Base-by-base conservation (phyloP, 2,113 vertebrate genomes). In the Tetraodon nigroviridis region DNA sequence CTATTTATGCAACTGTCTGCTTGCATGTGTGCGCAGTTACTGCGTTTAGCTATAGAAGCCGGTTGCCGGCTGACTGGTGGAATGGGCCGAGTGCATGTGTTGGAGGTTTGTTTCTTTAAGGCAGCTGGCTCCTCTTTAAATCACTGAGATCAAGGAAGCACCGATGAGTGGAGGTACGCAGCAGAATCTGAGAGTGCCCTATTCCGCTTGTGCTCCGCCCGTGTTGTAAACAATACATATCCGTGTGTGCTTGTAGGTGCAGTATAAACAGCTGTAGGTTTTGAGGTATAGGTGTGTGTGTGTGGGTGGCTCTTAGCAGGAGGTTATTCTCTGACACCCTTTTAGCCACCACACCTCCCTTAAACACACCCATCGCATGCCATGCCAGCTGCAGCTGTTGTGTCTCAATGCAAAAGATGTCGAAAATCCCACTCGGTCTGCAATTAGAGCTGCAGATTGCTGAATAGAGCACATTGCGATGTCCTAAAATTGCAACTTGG, bases 341-440 rank as follows among this genome's bases (percentile, higher is more conserved):
- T 82, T 78, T 73, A 69, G 68, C 70, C 46, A 61, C 69, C 73
- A 79, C 76, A 60, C 82, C 78, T 71, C 73, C 69, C 61, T 64
- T 58, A 27, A 73, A 75, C 84, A 74, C 82, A 60, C 84, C 83
- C 83, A 72, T 71, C 24, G 2, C 76, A 87, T 88, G 81, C 84
- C 87, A 84, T 75, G 82, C 79, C 85, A 82, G 80, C 82, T 86
- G 86, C 84, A 86, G 84, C 85, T 88, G 85, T 84, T 84, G 74
- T 29, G 74, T 71, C 76, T 83, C 79, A 74, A 72, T 83, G 83
- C 75, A 55, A 49, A 72, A 80, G 81, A 88, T 76, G 79, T 75
- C 56, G 67, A 71, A 76, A 81, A 83, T 81, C 78, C 80, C 58
- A 65, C 75, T 75, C 62, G 29, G 74, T 82, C 84, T 84, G 85